phyloP scores from a whole-genome alignment of 2,113 vertebrate species.

The Cyanoderma ruficeps region DNA sequence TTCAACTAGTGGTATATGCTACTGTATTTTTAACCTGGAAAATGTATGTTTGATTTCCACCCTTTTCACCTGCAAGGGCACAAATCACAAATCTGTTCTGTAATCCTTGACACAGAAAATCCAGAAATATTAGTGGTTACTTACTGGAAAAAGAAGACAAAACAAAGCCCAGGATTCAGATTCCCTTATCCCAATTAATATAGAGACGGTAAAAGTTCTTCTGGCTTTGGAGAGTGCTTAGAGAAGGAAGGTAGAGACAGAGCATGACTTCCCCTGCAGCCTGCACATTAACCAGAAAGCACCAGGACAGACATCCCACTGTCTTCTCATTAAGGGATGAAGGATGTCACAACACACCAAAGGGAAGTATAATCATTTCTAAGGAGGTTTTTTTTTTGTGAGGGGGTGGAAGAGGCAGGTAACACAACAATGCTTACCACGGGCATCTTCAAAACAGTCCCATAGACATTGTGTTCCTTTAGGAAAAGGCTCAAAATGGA shows the following conservation, averaged over 20 bases:
- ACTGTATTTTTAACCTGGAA: not conserved
- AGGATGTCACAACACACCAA: not conserved
- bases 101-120: not conserved
- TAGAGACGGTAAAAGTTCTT: not conserved
- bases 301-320: not conserved
- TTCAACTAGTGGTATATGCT: not conserved
- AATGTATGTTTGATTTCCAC: not conserved
- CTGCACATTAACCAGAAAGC: not conserved
- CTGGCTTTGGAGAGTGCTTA: not conserved
- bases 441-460: not conserved
- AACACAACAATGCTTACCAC: not conserved
- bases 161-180: not conserved
- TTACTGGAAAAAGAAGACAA: not conserved
- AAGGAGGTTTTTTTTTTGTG: not conserved
- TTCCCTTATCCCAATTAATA: no score
- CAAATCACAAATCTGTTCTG: not conserved
- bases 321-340: not conserved
- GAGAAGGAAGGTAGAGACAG: not conserved
- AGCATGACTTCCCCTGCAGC: not conserved
- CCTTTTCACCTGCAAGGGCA: not conserved
- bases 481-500: not conserved
- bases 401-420: not conserved
- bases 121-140: not conserved
- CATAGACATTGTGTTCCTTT: not conserved
- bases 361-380: not conserved